A percentile compares a stretch with the other conserved stretches of the same genome.
phyloP scores from a whole-genome alignment of 2,113 vertebrate species.

The Synodontis membranacea region DNA sequence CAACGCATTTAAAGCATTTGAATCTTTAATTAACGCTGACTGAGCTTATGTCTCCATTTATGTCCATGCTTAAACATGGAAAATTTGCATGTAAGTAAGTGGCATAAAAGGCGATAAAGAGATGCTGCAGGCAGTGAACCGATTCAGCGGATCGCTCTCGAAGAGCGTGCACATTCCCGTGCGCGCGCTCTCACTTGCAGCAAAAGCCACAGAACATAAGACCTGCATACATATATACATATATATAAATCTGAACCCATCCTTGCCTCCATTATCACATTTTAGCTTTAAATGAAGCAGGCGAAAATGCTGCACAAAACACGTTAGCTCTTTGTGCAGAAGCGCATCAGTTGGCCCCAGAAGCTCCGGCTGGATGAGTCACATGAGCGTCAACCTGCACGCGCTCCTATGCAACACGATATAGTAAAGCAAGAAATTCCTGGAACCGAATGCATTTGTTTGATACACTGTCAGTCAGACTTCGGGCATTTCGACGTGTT shows the following conservation, averaged over 20 bases:
- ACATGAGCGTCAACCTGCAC: conserved; percentile 29
- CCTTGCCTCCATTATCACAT: background rate
- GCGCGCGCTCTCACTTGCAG: conserved; percentile 16
- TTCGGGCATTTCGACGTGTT: background rate
- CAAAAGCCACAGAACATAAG: background rate
- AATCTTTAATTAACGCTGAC: background rate
- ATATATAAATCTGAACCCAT: background rate
- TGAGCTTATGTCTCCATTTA: too few species aligned
- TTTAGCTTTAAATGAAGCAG: background rate
- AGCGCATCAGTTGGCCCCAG: background rate
- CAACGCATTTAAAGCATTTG: conserved; percentile 27
- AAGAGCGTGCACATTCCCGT: conserved; percentile 6
- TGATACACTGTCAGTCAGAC: background rate
- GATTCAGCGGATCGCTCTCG: conserved; percentile 12
- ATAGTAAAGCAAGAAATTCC: background rate
- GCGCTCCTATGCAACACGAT: background rate
- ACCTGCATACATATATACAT: background rate
- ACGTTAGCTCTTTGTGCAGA: too few species aligned
- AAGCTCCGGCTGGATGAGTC: conserved; percentile 26
- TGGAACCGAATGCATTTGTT: background rate
- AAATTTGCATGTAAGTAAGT: background rate
- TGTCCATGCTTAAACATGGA: background rate
- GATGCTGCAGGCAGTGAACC: conserved; percentile 44
- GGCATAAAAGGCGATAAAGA: background rate
- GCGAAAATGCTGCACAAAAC: background rate